Evolutionary conservation across 2,113 vertebrate genomes (phyloP), one percentile per base, ranked within the genome.

Genomic region (Chaetodon auriga): DNA sequence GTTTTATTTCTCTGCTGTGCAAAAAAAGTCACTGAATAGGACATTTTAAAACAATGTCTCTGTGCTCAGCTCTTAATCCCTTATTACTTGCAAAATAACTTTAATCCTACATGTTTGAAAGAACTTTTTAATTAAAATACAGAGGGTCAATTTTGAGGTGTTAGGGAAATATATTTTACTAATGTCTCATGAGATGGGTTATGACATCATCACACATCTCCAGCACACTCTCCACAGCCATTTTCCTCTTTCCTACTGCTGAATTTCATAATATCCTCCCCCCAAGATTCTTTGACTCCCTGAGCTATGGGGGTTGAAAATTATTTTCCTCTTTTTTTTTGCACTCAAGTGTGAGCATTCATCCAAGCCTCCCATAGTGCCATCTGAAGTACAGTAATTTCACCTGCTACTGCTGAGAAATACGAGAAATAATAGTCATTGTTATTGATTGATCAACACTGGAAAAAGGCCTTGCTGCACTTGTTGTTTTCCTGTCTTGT

Each of bases 41-140:
- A 58, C 57, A 58, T 16, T 30, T 30, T 30, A 16, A 58, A 58
- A 58, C 25, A 58, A 35, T 19, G 13, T n/a, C 51, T 55, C 35
- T n/a, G 12, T 10, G 21, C 4, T 45, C 15, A 19, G 53, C n/a
- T 69, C 54, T 60, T 60, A 19, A 41, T 49, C 19, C 19, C 19
- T 16, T 23, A 15, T 2, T 55, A n/a, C 12, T 21, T 30, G 16
- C 9, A 48, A n/a, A 58, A 46, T 35, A 16, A 45, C 15, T 55
- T 6, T 14, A 65, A 65, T 76, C 46, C 11, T 21, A 57, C 15
- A n/a, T 54, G 74, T 77, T 46, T 63, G 25, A 71, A 71, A 45
- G 13, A 46, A 12, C n/a, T 43, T 21, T 53, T 45, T 63, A 54
- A 54, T 12, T 63, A 70, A 70, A 38, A 35, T 25, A 8, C 62